These are phyloP conservation scores for Hyposmocoma kahamanoa DNA, from an alignment of 1,140 invertebrate species.

Conservation along the genomic window DNA sequence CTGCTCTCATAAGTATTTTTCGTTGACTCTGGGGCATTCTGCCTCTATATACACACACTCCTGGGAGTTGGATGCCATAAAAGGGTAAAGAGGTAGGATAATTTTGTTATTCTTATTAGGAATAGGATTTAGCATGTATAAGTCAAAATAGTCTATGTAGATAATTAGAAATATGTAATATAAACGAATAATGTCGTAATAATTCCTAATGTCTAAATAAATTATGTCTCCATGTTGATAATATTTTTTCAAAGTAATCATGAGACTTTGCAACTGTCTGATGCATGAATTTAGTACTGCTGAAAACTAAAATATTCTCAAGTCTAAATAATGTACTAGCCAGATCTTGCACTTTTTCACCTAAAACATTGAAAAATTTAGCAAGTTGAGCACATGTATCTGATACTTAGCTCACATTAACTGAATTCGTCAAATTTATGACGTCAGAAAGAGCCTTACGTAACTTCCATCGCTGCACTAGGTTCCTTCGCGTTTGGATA, in stretches of 20 bases:
- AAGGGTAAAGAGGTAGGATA: slow-evolving; percentile 4
- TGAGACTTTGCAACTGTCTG: background rate
- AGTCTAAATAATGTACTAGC: background rate
- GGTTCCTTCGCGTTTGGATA: no score
- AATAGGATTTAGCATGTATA: background rate
- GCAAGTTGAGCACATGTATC: no score
- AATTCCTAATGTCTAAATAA: background rate
- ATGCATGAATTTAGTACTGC: slow-evolving; percentile 1
- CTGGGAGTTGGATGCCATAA: slow-evolving; percentile 4
- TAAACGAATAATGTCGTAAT: slow-evolving; percentile 5
- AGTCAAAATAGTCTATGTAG: background rate
- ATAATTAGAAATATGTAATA: slow-evolving; percentile 1
- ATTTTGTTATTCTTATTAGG: slow-evolving; percentile 3
- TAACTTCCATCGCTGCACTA: no score
- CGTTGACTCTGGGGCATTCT: slow-evolving; percentile 4
- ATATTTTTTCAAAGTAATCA: background rate
- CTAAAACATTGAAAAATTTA: no score
- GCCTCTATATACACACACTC: slow-evolving; percentile 11
- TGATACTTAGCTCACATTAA: no score
- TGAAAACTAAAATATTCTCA: slow-evolving; percentile 7
- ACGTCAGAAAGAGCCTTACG: no score
- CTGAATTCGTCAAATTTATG: no score
- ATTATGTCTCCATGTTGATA: background rate
- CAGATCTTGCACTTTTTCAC: slow-evolving; percentile 4
- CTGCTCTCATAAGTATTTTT: slow-evolving; percentile 1